Evolutionary conservation across 1,140 invertebrate genomes (phyloP), one percentile per base, ranked within the genome.

Genomic region (Drosophila nigrodunni): DNA sequence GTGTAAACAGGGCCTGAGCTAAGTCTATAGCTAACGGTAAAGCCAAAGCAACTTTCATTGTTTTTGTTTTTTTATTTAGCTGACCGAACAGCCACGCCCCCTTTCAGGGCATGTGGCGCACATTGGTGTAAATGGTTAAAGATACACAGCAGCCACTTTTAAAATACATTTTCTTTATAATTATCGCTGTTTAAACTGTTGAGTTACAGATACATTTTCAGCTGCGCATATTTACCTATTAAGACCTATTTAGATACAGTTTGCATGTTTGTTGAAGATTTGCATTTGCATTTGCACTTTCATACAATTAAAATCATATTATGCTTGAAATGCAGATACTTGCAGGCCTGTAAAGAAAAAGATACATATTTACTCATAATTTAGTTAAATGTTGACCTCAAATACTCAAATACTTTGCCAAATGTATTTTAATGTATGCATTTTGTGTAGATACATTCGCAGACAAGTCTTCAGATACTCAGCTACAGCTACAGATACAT

Each of bases 1-100:
- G 68, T 74, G 78, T 81, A 74, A 81, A 81, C 78, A 82, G 78
- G 47, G 69, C 74, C 64, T 59, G 67, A 68, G 78, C 74, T 39
- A 68, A 77, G 73, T 72, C 64, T 34, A 15, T 6, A 30, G 3
- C 25, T 4, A 30, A 30, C 25, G 25, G 3, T 30, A 30, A 30
- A 30, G 25, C 25, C 6, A 30, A 30, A 30, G 4, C 25, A 30
- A 30, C 25, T 30, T 30, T 30, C 25, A n/a, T 25, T 25, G 41
- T 41, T 59, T n/a, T 73, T 80, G 72, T 71, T 67, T 43, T 57
- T 35, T 43, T 30, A 50, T 18, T 52, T 52, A 34, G 49, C 3
- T 13, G 49, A 52, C 49, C 47, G 18, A 2, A 9, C 7, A 25
- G 61, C 50, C 52, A 61, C 64, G 34, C 61, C 41, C 39, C 21